Percentiles rank a stretch among this genome's conserved stretches.
Evolutionary conservation across 1,140 invertebrate species (phyloP).

Genomic region (Diprion similis): DNA sequence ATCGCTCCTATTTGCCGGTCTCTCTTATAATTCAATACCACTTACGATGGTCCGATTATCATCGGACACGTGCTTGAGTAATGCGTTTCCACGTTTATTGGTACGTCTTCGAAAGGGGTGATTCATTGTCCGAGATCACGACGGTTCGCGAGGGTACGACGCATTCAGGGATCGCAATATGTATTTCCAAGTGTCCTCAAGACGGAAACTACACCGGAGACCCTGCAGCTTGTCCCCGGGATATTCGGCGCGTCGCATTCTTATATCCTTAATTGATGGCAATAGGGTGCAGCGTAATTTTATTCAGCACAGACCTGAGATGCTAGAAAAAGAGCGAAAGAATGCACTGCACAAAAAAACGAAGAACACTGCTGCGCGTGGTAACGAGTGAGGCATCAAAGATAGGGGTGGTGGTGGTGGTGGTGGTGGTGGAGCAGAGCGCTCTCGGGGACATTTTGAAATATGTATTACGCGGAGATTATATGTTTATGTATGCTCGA

Average conservation of each 20-base stretch:
- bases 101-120: slow-evolving; percentile 18
- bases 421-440: not conserved
- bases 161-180: too few species aligned
- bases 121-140: not conserved
- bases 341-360: too few species aligned
- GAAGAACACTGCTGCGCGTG: too few species aligned
- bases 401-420: not conserved
- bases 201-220: too few species aligned
- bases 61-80: slow-evolving; percentile 37
- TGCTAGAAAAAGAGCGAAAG: too few species aligned
- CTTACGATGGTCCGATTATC: slow-evolving; percentile 37
- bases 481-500: slow-evolving; percentile 50
- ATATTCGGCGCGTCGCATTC: too few species aligned
- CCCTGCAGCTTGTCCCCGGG: too few species aligned
- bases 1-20: slow-evolving; percentile 13
- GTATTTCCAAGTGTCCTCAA: too few species aligned
- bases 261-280: too few species aligned
- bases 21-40: slow-evolving; percentile 1
- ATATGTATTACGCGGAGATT: slow-evolving; percentile 51
- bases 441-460: slow-evolving; percentile 35
- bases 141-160: not conserved
- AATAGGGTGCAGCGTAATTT: too few species aligned
- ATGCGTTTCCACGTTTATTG: slow-evolving; percentile 42
- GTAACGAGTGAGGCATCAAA: not conserved
- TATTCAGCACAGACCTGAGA: too few species aligned